Evolutionary conservation across 2,113 vertebrate genomes (phyloP).

Genomic region (Trichechus manatus): DNA sequence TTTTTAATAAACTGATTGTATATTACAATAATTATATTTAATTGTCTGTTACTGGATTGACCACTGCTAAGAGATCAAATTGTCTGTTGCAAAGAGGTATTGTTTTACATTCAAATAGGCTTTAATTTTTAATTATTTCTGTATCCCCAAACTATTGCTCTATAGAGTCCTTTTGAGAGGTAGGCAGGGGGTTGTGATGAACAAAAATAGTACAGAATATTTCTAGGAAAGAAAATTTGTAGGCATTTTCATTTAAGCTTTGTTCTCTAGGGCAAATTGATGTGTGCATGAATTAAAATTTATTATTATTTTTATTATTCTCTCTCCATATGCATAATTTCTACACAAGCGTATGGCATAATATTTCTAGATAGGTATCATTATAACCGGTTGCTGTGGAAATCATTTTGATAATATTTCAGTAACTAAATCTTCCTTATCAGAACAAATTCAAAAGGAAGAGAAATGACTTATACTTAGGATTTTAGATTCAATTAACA

Average conservation of each 20-base stretch:
- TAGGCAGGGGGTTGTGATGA: background rate
- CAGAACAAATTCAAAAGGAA: background rate
- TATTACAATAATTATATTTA: conserved; percentile 65
- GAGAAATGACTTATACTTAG: background rate
- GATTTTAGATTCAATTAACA: background rate
- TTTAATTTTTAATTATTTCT: conserved; percentile 3
- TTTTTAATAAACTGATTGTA: conserved; percentile 56
- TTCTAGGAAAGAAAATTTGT: conserved; percentile 27
- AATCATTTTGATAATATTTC: conserved; percentile 18
- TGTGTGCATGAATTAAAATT: conserved; percentile 18
- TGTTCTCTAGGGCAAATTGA: conserved; percentile 13
- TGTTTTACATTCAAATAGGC: background rate
- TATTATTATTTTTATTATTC: conserved; percentile 41
- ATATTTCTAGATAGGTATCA: conserved; percentile 15
- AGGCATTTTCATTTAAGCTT: conserved; percentile 22
- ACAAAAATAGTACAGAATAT: conserved; percentile 29
- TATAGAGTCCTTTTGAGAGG: background rate
- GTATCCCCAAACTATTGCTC: conserved; percentile 11
- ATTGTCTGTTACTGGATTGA: conserved; percentile 42
- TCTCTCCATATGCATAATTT: conserved; percentile 25
- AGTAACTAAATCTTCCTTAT: conserved; percentile 11
- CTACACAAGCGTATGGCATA: background rate
- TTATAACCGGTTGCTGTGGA: conserved; percentile 4
- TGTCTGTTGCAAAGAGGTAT: background rate
- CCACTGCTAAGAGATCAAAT: conserved; percentile 59